phyloP scores from a whole-genome alignment of 1,140 invertebrate species.

The Aphelinus atriplicis region DNA sequence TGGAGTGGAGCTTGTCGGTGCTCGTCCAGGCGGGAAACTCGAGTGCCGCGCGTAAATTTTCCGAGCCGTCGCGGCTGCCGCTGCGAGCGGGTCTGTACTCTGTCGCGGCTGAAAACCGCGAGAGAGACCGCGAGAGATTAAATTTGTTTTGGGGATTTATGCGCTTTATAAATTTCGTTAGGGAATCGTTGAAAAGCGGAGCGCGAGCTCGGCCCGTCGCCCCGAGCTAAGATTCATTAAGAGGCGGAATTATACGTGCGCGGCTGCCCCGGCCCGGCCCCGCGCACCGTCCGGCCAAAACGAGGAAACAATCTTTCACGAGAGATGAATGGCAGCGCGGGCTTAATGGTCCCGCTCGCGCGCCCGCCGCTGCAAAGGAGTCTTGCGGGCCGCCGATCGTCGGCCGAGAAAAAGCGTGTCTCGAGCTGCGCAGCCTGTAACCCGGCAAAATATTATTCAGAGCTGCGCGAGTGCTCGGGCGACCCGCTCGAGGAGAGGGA shows the following conservation, averaged over 20 bases:
- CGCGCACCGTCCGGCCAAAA: conserved; percentile 16
- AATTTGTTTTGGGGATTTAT: conserved; percentile 40
- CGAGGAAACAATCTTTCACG: conserved; percentile 40
- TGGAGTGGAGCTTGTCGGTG: neutral
- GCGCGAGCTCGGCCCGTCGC: neutral
- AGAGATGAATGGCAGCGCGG: conserved; percentile 41
- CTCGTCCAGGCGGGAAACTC: neutral
- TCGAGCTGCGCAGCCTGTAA: neutral
- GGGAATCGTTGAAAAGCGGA: conserved; percentile 5
- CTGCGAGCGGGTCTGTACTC: no score
- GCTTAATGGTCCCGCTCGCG: conserved; percentile 32
- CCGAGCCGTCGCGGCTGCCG: conserved; percentile 2
- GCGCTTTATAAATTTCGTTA: conserved; percentile 38
- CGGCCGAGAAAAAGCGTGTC: conserved; percentile 13
- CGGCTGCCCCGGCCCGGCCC: neutral
- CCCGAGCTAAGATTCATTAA: conserved; percentile 38
- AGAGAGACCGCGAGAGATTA: conserved; percentile 29
- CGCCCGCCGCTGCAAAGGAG: neutral
- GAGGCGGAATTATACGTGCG: conserved; percentile 35
- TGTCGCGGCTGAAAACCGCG: no score
- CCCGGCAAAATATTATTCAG: conserved; percentile 37
- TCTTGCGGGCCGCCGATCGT: conserved; percentile 25
- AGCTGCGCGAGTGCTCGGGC: neutral
- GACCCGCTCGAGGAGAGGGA: neutral
- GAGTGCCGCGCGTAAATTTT: neutral